These are phyloP conservation scores for Asteroscopus sphinx DNA, from an alignment of 2,888 invertebrate species.

Conservation along the genomic window DNA sequence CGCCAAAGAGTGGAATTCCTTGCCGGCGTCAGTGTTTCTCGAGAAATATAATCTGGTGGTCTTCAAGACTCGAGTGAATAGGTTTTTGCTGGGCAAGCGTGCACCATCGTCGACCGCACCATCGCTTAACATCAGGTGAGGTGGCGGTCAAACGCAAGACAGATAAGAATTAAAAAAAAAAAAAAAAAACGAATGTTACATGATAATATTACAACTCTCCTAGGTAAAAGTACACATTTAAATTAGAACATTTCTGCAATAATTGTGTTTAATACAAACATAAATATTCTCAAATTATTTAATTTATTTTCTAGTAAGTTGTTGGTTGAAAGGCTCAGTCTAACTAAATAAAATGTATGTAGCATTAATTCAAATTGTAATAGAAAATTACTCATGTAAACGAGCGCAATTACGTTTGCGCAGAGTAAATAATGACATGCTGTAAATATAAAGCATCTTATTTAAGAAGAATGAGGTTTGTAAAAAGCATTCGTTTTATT, in stretches of 20 bases:
- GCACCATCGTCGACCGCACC: too few relatives aligned
- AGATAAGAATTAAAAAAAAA: too few relatives aligned
- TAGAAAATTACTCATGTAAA: conserved; percentile 21
- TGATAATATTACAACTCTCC: background rate
- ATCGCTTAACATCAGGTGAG: too few relatives aligned
- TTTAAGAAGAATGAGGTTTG: conserved; percentile 13
- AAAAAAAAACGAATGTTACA: background rate
- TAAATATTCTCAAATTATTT: conserved; percentile 17
- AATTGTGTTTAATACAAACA: background rate
- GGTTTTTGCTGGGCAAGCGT: too few relatives aligned
- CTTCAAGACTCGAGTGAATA: too few relatives aligned
- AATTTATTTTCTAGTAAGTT: conserved; percentile 20
- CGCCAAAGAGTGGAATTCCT: too few relatives aligned
- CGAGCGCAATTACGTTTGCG: conserved; percentile 12
- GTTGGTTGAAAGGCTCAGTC: conserved; percentile 3
- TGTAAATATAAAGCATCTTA: conserved; percentile 19
- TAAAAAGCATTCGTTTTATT: background rate
- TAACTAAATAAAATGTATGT: conserved; percentile 18
- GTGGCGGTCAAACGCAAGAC: too few relatives aligned
- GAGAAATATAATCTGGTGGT: too few relatives aligned
- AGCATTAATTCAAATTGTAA: conserved; percentile 33
- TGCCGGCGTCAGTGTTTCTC: too few relatives aligned
- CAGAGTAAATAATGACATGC: conserved; percentile 26
- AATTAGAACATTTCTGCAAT: conserved; percentile 6
- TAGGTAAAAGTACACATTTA: background rate